phyloP scores from a whole-genome alignment of 64 coral and sea anemone genomes.

The Montipora cactus region DNA sequence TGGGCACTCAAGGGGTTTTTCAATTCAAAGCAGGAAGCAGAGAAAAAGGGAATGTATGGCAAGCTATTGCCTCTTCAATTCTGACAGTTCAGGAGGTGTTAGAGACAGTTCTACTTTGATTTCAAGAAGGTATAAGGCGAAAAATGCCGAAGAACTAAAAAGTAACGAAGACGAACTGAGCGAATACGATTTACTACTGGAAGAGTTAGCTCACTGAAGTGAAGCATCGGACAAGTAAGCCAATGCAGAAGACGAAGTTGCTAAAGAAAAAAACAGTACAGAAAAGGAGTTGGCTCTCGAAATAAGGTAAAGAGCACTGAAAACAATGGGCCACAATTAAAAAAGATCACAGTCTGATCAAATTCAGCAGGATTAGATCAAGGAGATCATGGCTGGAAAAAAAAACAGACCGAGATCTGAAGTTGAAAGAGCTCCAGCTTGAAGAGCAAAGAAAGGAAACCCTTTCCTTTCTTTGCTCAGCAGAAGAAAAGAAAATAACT shows the following conservation, averaged over 20 bases:
- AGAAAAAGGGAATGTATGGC: neutral
- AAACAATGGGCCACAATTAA: neutral
- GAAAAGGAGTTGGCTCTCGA: neutral
- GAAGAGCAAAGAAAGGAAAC: constrained; percentile 22
- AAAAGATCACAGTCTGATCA: neutral
- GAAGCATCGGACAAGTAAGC: constrained; percentile 60
- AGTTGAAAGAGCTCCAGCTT: constrained; percentile 21
- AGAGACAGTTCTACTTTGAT: neutral
- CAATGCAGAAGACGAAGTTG: constrained; percentile 14
- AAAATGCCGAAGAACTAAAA: constrained; percentile 55
- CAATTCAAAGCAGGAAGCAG: no score
- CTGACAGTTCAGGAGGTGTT: neutral
- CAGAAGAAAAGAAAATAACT: neutral
- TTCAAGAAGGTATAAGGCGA: constrained; percentile 21
- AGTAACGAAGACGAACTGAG: constrained; percentile 40
- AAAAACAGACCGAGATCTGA: constrained; percentile 17
- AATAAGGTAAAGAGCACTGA: neutral
- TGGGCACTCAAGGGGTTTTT: no score
- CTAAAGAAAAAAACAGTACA: constrained; percentile 38
- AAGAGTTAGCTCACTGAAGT: constrained; percentile 38
- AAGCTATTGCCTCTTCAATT: neutral
- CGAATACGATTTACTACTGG: constrained; percentile 38
- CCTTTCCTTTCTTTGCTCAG: neutral
- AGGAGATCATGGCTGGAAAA: neutral
- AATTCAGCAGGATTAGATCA: neutral